These are phyloP conservation scores for Pteria penguin DNA, from an alignment of 2,888 invertebrate species.

Conservation along the genomic window DNA sequence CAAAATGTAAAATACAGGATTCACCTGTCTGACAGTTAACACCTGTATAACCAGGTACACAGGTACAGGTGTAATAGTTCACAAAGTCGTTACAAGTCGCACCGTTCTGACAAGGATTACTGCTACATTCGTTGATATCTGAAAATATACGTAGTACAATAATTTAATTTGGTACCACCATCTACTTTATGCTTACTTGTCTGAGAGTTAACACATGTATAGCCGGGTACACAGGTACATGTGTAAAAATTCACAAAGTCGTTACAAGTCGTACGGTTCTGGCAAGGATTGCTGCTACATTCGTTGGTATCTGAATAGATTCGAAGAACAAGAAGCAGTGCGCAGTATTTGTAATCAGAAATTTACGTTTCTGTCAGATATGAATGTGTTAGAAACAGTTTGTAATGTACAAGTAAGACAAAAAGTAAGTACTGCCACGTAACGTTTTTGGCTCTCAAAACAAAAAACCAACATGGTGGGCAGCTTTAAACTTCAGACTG, in stretches of 20 bases:
- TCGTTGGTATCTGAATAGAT: conserved; percentile 21
- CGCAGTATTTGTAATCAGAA: no score
- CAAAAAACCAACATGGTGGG: no score
- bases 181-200: background rate
- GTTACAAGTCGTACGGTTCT: conserved; percentile 3
- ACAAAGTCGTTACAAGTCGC: background rate
- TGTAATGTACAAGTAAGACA: no score
- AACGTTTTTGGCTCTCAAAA: no score
- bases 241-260: conserved; percentile 11
- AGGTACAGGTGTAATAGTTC: background rate
- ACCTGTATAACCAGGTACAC: background rate
- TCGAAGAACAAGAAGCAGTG: no score
- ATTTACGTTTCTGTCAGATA: no score
- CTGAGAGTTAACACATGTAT: conserved; percentile 4
- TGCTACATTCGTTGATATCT: background rate
- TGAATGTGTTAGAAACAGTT: no score
- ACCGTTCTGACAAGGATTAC: background rate
- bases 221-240: conserved; percentile 15
- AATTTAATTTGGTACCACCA: background rate
- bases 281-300: conserved; percentile 24
- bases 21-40: background rate
- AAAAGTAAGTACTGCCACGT: no score
- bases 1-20: background rate
- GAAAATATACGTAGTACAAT: no score
- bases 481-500: no score